Evolutionary conservation across 2,113 vertebrate species (phyloP).

Genomic region (Thunnus maccoyii): DNA sequence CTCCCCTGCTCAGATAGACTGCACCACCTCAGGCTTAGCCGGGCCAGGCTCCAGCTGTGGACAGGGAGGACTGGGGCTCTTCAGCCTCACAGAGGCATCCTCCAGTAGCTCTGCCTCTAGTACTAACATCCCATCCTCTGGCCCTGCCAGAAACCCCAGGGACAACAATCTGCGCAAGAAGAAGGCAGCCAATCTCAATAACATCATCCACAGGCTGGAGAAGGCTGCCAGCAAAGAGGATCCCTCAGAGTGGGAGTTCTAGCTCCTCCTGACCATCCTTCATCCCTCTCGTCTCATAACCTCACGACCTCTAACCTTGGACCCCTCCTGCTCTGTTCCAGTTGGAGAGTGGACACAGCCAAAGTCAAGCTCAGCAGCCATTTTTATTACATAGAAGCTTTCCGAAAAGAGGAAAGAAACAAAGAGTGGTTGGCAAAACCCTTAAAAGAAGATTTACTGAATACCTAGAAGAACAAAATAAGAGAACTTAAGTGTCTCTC

Average conservation of each 20-base stretch:
- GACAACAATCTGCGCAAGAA: conserved; percentile 97
- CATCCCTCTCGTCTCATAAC: conserved; percentile 81
- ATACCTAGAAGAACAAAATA: conserved; percentile 84
- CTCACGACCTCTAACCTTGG: conserved; percentile 82
- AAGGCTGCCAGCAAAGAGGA: conserved; percentile 97
- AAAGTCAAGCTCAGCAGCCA: conserved; percentile 86
- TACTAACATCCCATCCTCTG: conserved; percentile 83
- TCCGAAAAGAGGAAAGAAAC: conserved; percentile 79
- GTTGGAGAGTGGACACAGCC: conserved; percentile 83
- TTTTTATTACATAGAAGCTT: conserved; percentile 82
- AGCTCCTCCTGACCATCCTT: conserved; percentile 70
- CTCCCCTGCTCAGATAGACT: conserved; percentile 86
- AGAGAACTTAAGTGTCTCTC: conserved; percentile 78
- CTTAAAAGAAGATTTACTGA: conserved; percentile 84
- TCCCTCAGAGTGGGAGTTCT: conserved; percentile 98
- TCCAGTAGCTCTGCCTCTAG: conserved; percentile 82
- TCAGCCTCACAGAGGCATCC: conserved; percentile 91
- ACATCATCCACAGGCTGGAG: conserved; percentile 98
- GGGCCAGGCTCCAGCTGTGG: conserved; percentile 91
- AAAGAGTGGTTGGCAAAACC: conserved; percentile 81
- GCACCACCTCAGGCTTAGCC: conserved; percentile 87
- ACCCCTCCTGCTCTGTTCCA: conserved; percentile 80
- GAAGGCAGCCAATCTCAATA: conserved; percentile 99
- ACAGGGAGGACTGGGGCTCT: conserved; percentile 87
- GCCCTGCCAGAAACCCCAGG: conserved; percentile 89